Conservation (phyloP, 2,113 vertebrate species). For the Aepyceros melampus region DNA sequence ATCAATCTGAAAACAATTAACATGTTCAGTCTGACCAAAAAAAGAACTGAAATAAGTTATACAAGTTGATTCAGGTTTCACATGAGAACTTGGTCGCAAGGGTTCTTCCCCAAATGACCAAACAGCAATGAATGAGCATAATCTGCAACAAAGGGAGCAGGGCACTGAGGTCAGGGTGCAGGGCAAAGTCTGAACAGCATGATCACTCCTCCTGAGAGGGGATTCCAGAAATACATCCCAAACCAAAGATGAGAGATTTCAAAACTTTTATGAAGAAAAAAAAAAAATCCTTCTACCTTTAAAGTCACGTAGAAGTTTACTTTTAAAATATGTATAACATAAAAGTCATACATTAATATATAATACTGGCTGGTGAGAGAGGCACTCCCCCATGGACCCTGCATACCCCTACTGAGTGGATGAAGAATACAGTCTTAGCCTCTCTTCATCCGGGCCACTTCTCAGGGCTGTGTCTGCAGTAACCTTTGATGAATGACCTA, state of each 20-base stretch:
- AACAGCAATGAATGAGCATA: not conserved
- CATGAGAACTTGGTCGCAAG: not conserved
- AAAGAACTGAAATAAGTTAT: not conserved
- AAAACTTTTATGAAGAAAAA: constrained; percentile 2
- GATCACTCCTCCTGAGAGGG: not conserved
- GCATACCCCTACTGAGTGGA: not conserved
- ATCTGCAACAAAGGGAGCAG: not conserved
- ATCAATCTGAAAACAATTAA: not conserved
- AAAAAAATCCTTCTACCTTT: not conserved
- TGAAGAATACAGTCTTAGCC: not conserved
- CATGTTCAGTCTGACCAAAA: not conserved
- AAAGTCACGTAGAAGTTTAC: not conserved
- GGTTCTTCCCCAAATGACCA: not conserved
- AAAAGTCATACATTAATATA: constrained; percentile 17
- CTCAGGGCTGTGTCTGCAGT: not conserved
- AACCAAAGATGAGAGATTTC: not conserved
- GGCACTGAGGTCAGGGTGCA: not conserved
- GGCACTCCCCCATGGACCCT: not conserved
- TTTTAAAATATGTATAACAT: not conserved
- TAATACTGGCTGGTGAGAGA: not conserved
- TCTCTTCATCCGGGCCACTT: not conserved
- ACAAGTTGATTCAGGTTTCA: not conserved
- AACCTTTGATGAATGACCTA: not conserved
- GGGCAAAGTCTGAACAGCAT: not conserved
- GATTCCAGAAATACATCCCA: not conserved